Evolutionary conservation across 2,888 invertebrate genomes (phyloP).

Genomic region (Hesperia comma): DNA sequence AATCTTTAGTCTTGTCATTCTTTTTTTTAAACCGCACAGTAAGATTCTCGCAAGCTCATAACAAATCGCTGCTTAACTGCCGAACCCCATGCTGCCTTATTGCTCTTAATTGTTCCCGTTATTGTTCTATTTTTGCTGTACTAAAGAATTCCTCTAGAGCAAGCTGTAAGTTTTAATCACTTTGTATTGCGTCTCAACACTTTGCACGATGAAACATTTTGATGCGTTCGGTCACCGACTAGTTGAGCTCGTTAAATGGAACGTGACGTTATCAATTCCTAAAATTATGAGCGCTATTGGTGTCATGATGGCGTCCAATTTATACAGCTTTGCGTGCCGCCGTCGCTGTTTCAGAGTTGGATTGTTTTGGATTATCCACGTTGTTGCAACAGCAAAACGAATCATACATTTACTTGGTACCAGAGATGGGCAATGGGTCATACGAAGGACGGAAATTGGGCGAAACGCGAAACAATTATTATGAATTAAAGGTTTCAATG

Average conservation of each 20-base stretch:
- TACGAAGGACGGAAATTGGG: no score
- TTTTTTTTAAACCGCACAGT: no score
- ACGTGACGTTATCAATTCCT: constrained; percentile 72
- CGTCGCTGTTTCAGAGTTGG: constrained; percentile 1
- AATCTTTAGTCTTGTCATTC: no score
- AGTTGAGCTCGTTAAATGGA: constrained; percentile 77
- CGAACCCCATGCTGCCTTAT: no score
- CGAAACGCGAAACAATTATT: no score
- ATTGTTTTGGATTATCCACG: constrained; percentile 22
- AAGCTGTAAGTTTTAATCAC: constrained; percentile 5
- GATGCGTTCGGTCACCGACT: constrained; percentile 54
- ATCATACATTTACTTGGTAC: no score
- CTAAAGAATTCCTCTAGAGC: not conserved
- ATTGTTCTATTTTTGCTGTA: not conserved
- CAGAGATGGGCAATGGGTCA: no score
- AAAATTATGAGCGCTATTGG: constrained; percentile 73
- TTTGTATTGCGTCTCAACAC: constrained; percentile 28
- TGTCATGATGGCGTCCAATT: constrained; percentile 68
- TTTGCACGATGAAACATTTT: constrained; percentile 34
- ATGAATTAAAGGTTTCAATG: no score
- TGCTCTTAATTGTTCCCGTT: not conserved
- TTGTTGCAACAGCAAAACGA: no score
- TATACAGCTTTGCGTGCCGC: constrained; percentile 38
- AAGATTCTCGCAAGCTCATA: no score
- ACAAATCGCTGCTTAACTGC: no score